Evolutionary conservation across 1,140 invertebrate species (phyloP), one percentile per base, ranked within the genome.

Genomic region (Eufriesea mexicana): DNA sequence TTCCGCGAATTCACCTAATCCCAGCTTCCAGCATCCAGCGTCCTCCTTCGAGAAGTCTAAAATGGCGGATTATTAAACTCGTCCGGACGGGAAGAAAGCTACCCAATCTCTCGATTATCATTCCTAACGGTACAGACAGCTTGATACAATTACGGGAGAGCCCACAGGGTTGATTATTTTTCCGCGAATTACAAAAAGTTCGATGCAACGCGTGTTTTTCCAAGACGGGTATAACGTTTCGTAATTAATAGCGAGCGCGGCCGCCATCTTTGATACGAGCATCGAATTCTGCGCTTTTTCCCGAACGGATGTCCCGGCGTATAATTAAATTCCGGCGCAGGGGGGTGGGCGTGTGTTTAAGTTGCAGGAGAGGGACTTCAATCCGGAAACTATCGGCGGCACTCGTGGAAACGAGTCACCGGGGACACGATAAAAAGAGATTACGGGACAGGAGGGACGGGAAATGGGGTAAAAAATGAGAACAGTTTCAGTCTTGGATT

Each of bases 271-370:
- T 47, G 45, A 71, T 72, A 71, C 77, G 49, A 42, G 49, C 49
- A 74, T 64, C 70, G 79, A 35, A 73, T 80, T 74, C n/a, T 28
- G 4, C 49, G 70, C 35, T 80, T 80, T 74, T 62, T 64, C 35
- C 28, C 47, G 57, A 51, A 49, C 47, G 68, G n/a, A 64, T 64
- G 79, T 80, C 61, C 70, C 79, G n/a, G 47, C 10, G 70, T 74
- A 80, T 80, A 80, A 80, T 80, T 80, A 80, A 80, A 80, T 74
- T 74, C 70, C 23, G 47, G 5, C 23, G 28, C 35, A 4, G 35
- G 35, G 35, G 28, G 2, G 57, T 28, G 42, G 42, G 28, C 47
- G 55, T 62, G 57, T 62, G 70, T 54, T 74, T 45, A 35, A 80
- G 71, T 54, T 64, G n/a, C 35, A 51, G 61, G 42, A 64, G 71